phyloP scores from a whole-genome alignment of 2,113 vertebrate species.

The Fulmarus glacialis region DNA sequence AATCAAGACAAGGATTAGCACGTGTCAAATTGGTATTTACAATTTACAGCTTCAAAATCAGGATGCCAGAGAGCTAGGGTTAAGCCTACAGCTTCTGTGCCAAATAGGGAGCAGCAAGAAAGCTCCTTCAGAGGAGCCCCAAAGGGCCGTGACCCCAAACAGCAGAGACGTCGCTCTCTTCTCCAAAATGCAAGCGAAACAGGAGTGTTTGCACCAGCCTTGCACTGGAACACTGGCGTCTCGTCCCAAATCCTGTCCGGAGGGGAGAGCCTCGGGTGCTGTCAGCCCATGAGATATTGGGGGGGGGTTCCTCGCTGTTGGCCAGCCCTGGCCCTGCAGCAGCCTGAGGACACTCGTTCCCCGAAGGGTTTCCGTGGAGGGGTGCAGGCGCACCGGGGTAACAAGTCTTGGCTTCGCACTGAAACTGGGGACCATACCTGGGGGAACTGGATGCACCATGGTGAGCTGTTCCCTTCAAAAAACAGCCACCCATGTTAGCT shows the following conservation, averaged over 20 bases:
- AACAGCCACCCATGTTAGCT: not conserved
- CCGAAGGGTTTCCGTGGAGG: accelerated
- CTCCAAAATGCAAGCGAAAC: not conserved
- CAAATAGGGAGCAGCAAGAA: not conserved
- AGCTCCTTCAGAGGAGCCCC: not conserved
- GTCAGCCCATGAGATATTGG: not conserved
- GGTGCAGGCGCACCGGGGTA: accelerated
- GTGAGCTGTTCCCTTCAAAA: not conserved
- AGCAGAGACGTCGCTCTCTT: not conserved
- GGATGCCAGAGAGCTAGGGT: not conserved
- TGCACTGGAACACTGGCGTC: not conserved
- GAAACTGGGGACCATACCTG: not conserved
- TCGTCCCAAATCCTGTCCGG: not conserved
- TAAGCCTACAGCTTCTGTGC: not conserved
- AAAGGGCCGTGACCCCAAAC: not conserved
- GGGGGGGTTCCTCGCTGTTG: not conserved
- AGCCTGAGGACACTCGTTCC: not conserved
- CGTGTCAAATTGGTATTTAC: not conserved
- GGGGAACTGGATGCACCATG: not conserved
- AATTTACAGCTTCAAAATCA: not conserved
- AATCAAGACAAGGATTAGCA: not conserved
- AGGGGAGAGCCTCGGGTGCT: not conserved
- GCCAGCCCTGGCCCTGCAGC: not conserved
- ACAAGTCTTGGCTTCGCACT: not conserved
- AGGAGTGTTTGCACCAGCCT: not conserved